Base-by-base conservation (phyloP, 1,140 invertebrate genomes). In the Lepeophtheirus salmonis region DNA sequence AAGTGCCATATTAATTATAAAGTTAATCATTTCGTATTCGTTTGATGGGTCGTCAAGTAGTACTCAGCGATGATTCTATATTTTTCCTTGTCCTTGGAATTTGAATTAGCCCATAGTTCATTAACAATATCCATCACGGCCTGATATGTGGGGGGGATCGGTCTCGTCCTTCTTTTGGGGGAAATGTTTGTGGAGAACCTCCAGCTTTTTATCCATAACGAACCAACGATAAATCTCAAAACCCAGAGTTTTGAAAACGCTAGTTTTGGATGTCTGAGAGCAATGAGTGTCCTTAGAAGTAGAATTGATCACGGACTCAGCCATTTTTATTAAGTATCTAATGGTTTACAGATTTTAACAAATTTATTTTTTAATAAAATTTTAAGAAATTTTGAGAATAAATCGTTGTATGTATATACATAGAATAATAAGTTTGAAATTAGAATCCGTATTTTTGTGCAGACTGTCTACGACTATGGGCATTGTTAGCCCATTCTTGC, bases 401-500 rank as follows among this genome's bases (percentile, higher is more conserved):
- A n/a, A n/a, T n/a, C n/a, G n/a, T n/a, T n/a, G n/a, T n/a, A n/a
- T n/a, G n/a, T n/a, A n/a, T n/a, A n/a, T n/a, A n/a, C n/a, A n/a
- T n/a, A n/a, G n/a, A n/a, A n/a, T 48, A 48, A 48, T 48, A 48
- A 48, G n/a, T 12, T 48, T 48, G 30, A 48, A 52, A 56, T 41
- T 41, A 41, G n/a, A 56, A 56, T 10, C 54, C 54, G 17, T 56
- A 56, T 24, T 56, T 56, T 10, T 14, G 12, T 12, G 18, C 54
- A 21, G 54, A n/a, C 14, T n/a, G n/a, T 17, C 54, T 20, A 6
- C 23, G n/a, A 12, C 12, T 56, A 22, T n/a, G 14, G 12, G 54
- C 54, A 56, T 12, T 21, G 10, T 56, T 24, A 56, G 54, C 54
- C 54, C 54, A 56, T 56, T 56, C n/a, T 10, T 20, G 12, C 54